Evolutionary conservation across 1,140 invertebrate species (phyloP), one percentile per base, ranked within the genome.

Genomic region (Drosophila setifemur): DNA sequence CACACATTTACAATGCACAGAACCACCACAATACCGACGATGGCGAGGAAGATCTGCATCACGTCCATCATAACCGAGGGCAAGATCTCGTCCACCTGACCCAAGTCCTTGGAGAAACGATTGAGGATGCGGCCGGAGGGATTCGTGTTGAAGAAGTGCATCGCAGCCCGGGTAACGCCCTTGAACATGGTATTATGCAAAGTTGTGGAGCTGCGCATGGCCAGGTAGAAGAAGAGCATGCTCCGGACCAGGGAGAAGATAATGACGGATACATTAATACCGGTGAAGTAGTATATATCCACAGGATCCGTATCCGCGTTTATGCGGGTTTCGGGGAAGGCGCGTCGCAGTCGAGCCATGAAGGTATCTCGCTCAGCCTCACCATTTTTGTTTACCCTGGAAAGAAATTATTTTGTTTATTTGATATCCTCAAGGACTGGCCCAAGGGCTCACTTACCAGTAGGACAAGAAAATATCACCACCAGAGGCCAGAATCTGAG

Each of bases 31-130:
- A 96, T 95, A 61, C 96, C 96, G 29, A 95, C 49, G 14, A 96
- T 92, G 2, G 93, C 92, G 1, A 97, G 90, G 8, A 93, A 93
- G 76, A 96, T 96, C 93, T 97, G 93, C 44, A 93, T 76, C 3
- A 93, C 93, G 83, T 97, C 96, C 70, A 95, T 93, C 83, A 96
- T 91, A 1, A 93, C 93, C 45, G 92, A 91, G 35, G 97, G 97
- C 25, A 98, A 88, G 9, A 95, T 92, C 88, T 97, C 96, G 90
- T 98, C 97, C 18, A 97, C 94, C 16, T 94, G 93, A 8, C 96
- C 96, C 90, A 97, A 94, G 88, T 98, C 97, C 91, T 96, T 96
- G 0, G 95, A 95, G 91, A 96, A 97, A 53, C 96, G 92, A 83
- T 97, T 95, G 25, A 95, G 90, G 71, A 95, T 95, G 1, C 94